Conservation (phyloP, 2,888 invertebrate genomes). For the Torymus auratus region DNA sequence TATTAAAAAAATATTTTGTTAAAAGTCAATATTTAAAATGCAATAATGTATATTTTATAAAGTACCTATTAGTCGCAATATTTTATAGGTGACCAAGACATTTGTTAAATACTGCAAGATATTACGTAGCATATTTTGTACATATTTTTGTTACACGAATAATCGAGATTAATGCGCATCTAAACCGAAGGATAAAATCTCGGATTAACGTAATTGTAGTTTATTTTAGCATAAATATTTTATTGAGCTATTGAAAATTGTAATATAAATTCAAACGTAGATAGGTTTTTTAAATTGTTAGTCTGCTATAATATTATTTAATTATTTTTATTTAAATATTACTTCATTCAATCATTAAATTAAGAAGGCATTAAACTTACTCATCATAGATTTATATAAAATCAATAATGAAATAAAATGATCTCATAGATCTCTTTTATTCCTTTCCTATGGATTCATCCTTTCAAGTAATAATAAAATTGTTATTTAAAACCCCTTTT, state of each 20-base stretch:
- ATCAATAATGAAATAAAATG: conserved; percentile 40
- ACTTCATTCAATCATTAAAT: conserved; percentile 23
- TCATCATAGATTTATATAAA: conserved; percentile 21
- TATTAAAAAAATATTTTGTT: neutral
- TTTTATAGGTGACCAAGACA: too few species aligned
- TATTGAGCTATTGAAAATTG: conserved; percentile 23
- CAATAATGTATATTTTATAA: too few species aligned
- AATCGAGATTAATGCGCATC: conserved; percentile 14
- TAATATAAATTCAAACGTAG: conserved; percentile 20
- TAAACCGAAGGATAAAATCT: conserved; percentile 20
- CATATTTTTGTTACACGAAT: conserved; percentile 9
- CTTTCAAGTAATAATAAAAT: conserved; percentile 17
- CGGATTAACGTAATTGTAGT: conserved; percentile 10
- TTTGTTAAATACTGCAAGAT: too few species aligned
- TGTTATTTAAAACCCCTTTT: too few species aligned
- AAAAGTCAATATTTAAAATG: too few species aligned
- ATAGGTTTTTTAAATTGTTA: conserved; percentile 29
- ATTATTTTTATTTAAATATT: conserved; percentile 16
- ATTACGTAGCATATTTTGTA: conserved; percentile 1
- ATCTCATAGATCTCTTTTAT: conserved; percentile 29
- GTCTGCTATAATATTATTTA: conserved; percentile 16
- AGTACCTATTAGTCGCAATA: too few species aligned
- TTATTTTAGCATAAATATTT: neutral
- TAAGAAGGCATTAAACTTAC: neutral
- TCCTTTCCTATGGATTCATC: conserved; percentile 38